phyloP scores from a whole-genome alignment of 2,797 vertebrate species.

The Erethizon dorsatum region DNA sequence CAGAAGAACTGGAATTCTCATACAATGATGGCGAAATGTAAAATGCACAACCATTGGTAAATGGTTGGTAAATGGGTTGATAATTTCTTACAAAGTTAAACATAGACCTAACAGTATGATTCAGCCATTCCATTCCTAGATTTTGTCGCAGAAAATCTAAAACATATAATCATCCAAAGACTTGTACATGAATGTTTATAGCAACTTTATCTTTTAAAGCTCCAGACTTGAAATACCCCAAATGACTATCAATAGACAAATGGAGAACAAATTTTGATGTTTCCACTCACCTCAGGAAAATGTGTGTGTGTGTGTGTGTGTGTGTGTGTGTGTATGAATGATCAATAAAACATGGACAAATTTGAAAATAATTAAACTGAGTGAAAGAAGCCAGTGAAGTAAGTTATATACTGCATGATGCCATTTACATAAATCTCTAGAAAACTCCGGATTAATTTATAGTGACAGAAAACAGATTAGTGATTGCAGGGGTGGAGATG shows the following conservation, averaged over 20 bases:
- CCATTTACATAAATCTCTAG: background rate
- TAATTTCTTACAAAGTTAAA: slow-evolving; percentile 22
- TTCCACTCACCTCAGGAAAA: background rate
- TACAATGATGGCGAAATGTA: background rate
- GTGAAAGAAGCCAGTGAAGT: background rate
- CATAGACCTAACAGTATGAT: background rate
- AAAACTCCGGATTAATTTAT: background rate
- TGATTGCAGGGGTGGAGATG: background rate
- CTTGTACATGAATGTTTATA: background rate
- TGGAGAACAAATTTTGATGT: background rate
- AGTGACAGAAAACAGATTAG: background rate
- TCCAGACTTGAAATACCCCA: background rate
- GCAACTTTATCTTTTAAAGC: background rate
- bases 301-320: background rate
- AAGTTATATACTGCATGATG: background rate
- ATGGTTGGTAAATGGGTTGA: background rate
- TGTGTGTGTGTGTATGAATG: too few species aligned
- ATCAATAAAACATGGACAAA: background rate
- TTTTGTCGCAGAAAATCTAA: background rate
- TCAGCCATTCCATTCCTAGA: background rate
- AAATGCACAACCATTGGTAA: background rate
- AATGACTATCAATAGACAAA: background rate
- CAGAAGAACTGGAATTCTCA: background rate
- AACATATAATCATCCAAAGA: background rate
- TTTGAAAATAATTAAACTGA: slow-evolving; percentile 5